A percentile compares a stretch with the other conserved stretches of the same genome.
Conservation (phyloP, 2,797 vertebrate species). For the Pipistrellus pipistrellus region DNA sequence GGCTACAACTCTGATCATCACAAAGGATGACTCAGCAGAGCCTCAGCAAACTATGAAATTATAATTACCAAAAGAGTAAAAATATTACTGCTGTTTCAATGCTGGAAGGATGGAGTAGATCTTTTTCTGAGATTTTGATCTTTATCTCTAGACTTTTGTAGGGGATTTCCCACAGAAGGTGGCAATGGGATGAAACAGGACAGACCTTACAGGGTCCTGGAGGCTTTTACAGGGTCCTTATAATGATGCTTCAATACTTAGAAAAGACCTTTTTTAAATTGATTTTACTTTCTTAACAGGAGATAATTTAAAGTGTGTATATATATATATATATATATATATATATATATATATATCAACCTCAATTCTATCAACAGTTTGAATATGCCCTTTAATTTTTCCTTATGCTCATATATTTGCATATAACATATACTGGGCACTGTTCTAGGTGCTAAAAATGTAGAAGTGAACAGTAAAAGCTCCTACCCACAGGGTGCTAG, state of each 20-base stretch:
- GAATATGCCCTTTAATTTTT: not conserved
- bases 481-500: not conserved
- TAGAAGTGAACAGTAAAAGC: not conserved
- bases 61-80: not conserved
- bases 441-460: not conserved
- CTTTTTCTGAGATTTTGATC: constrained; percentile 53
- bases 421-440: not conserved
- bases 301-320: not conserved
- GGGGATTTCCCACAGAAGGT: not conserved
- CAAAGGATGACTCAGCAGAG: not conserved
- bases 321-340: not conserved
- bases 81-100: not conserved
- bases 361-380: not conserved
- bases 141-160: not conserved
- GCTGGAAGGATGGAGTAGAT: not conserved
- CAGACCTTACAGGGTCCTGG: not conserved
- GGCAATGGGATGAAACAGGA: not conserved
- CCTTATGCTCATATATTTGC: not conserved
- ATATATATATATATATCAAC: not conserved
- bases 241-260: not conserved
- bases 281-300: not conserved
- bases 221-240: not conserved
- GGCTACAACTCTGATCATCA: not conserved
- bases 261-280: not conserved
- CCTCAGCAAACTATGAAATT: constrained; percentile 6